Conservation (phyloP, 2,888 invertebrate species). For the Cancer borealis region DNA sequence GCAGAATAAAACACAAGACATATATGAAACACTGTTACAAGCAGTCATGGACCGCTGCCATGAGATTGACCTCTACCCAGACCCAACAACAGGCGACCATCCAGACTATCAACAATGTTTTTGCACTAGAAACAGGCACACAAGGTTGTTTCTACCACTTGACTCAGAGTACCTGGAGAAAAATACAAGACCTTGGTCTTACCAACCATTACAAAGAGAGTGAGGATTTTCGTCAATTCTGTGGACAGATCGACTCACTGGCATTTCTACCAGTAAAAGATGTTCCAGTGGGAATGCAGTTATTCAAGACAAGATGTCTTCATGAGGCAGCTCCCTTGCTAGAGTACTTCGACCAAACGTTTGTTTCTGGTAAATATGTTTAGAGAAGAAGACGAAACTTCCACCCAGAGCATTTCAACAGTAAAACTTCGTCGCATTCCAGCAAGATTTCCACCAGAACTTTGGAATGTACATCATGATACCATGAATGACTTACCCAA, state of each 20-base stretch:
- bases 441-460: conserved; percentile 47
- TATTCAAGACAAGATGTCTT: conserved; percentile 46
- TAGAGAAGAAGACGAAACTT: conserved; percentile 49
- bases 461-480: conserved; percentile 50
- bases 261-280: conserved; percentile 57
- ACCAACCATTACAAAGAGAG: conserved; percentile 49
- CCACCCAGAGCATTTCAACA: conserved; percentile 52
- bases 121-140: conserved; percentile 18
- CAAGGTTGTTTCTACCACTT: conserved; percentile 50
- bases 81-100: conserved; percentile 35
- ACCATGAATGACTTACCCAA: conserved; percentile 53
- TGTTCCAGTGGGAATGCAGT: background rate
- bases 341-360: conserved; percentile 55
- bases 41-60: conserved; percentile 49
- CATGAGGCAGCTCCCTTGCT: conserved; percentile 56
- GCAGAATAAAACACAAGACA: conserved; percentile 44
- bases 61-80: conserved; percentile 51
- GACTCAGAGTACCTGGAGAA: conserved; percentile 47
- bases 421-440: conserved; percentile 42
- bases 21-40: conserved; percentile 51
- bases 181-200: no score
- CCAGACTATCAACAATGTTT: conserved; percentile 6
- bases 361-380: conserved; percentile 54
- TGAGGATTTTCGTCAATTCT: conserved; percentile 51
- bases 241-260: conserved; percentile 54